A percentile compares a stretch with the other conserved stretches of the same genome.
phyloP scores from a whole-genome alignment of 2,797 vertebrate genomes.

The Gambelia wislizenii region DNA sequence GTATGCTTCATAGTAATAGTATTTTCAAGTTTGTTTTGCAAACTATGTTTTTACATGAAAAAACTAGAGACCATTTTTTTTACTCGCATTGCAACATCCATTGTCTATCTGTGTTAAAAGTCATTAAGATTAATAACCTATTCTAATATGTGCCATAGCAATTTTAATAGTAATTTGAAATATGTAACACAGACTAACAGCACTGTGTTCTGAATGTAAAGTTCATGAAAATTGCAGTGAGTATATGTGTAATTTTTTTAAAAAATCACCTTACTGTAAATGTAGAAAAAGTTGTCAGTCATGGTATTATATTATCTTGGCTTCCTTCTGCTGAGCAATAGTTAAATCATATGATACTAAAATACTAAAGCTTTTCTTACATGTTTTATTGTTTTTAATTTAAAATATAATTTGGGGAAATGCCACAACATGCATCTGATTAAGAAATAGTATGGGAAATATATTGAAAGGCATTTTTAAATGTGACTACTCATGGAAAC shows the following conservation, averaged over 20 bases:
- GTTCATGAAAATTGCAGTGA: neutral
- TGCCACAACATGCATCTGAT: conserved; percentile 33
- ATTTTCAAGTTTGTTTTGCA: conserved; percentile 31
- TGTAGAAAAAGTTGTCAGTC: neutral
- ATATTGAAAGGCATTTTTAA: neutral
- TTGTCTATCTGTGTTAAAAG: neutral
- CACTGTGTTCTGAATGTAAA: conserved; percentile 13
- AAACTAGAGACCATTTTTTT: neutral
- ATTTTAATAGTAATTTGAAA: conserved; percentile 21
- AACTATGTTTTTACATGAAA: conserved; percentile 4
- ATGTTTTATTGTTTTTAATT: neutral
- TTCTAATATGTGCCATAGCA: neutral
- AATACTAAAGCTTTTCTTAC: neutral
- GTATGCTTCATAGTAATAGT: too few relatives aligned
- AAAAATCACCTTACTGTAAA: neutral
- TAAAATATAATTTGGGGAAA: conserved; percentile 45
- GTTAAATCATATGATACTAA: conserved; percentile 35
- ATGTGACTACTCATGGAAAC: conserved; percentile 27
- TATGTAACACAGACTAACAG: neutral
- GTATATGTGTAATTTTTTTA: neutral
- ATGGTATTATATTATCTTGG: neutral
- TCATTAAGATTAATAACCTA: conserved; percentile 28
- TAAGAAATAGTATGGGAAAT: neutral
- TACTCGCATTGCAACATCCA: neutral
- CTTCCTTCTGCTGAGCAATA: conserved; percentile 28